Evolutionary conservation across 2,797 vertebrate species (phyloP), one percentile per base, ranked within the genome.

Genomic region (Tenualosa ilisha): DNA sequence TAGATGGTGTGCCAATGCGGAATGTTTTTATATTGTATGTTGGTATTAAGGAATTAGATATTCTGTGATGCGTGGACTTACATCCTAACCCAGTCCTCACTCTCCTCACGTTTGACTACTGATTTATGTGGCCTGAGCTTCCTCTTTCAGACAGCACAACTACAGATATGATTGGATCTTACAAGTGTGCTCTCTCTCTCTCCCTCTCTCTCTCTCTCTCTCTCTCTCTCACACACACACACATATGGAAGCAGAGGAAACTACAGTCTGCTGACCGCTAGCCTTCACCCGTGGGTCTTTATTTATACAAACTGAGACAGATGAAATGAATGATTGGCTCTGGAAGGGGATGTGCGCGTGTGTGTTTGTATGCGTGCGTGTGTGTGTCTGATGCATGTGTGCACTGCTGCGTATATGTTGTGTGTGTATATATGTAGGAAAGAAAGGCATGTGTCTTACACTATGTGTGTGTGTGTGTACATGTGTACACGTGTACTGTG

Each of bases 311-410:
- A 8, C n/a, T 0, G 3, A 54, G 51, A 82, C 37, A 40, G 24
- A 83, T 84, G 22, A 85, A 85, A 83, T 81, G 72, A 85, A 84
- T 26, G 17, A 20, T 2, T 26, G 40, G 40, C 46, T 68, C 68
- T 81, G 49, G 37, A 50, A 56, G 26, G 59, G 65, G 81, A 20
- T 82, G 51, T 61, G 75, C 22, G 56, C 6, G 56, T 6, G 17
- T 59, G 17, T 22, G 54, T 54, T 0, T 56, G 54, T 56, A 15
- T 59, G 54, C 22, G 54, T 59, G 54, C 22, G 54, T 59, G 56
- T n/a, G 56, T 6, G 17, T 59, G 17, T 22, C 20, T 59, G 56
- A 9, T 56, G 53, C 20, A 13, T 54, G 53, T 54, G 53, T 56
- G 53, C 50, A 51, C 12, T 31, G 31, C 31, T 31, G 31, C 31